A percentile compares a stretch with the other conserved stretches of the same genome.
Conservation (phyloP, 2,888 invertebrate genomes). For the Parelbella ahira region DNA sequence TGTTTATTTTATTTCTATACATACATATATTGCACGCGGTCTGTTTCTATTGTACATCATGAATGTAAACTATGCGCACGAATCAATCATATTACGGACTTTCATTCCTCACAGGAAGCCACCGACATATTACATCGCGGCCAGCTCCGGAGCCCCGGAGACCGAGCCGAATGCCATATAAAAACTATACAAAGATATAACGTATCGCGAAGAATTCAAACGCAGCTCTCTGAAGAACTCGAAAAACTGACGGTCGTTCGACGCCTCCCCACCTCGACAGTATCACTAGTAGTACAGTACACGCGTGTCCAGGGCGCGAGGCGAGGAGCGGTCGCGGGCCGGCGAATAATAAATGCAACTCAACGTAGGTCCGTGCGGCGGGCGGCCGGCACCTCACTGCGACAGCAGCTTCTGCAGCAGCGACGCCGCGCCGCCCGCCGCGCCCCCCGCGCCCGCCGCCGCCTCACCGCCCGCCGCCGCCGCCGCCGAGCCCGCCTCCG, state of each 20-base stretch:
- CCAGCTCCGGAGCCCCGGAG: no score
- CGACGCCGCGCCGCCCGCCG: slow-evolving; percentile 83
- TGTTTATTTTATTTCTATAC: slow-evolving; percentile 66
- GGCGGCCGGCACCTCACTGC: slow-evolving; percentile 78
- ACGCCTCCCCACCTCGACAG: slow-evolving; percentile 45
- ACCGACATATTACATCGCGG: slow-evolving; percentile 43
- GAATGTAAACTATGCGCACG: slow-evolving; percentile 58
- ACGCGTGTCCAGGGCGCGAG: slow-evolving; percentile 6
- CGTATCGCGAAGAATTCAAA: slow-evolving; percentile 44
- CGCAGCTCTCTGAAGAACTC: slow-evolving; percentile 51
- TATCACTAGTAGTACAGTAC: no score
- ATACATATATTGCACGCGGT: slow-evolving; percentile 81
- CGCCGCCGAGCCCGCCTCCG: slow-evolving; percentile 70
- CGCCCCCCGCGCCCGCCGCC: slow-evolving; percentile 33
- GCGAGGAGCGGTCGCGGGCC: slow-evolving; percentile 5
- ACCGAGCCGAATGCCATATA: no score
- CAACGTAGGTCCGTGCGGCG: slow-evolving; percentile 31
- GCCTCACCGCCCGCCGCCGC: slow-evolving; percentile 33
- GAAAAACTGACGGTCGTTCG: slow-evolving; percentile 38
- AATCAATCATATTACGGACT: slow-evolving; percentile 54
- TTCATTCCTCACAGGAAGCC: slow-evolving; percentile 64
- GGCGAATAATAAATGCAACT: slow-evolving; percentile 60
- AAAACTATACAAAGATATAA: slow-evolving; percentile 51
- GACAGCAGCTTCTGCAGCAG: slow-evolving; percentile 92
- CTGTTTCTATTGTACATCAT: slow-evolving; percentile 67